phyloP scores from a whole-genome alignment of 2,888 invertebrate species.

The Heliconius charithonia region DNA sequence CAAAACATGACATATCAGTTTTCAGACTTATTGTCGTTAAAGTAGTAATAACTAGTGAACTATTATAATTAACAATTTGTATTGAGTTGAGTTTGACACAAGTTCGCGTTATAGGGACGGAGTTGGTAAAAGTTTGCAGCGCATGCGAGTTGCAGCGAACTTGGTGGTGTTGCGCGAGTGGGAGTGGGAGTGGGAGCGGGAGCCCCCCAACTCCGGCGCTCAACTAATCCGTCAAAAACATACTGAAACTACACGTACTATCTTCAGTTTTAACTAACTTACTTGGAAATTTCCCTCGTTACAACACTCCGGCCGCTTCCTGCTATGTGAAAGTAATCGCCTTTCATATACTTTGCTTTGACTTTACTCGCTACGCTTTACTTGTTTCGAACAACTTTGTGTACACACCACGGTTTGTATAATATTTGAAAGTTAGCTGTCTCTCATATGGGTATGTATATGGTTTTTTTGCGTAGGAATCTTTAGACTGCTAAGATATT shows the following conservation, averaged over 20 bases:
- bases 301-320: slow-evolving; percentile 39
- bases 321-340: slow-evolving; percentile 42
- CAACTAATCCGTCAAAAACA: slow-evolving; percentile 73
- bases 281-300: slow-evolving; percentile 46
- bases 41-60: slow-evolving; percentile 21
- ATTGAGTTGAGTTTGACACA: slow-evolving; percentile 40
- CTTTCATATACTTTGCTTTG: slow-evolving; percentile 39
- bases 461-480: too few relatives aligned
- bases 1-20: not conserved
- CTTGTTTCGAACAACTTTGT: slow-evolving; percentile 27
- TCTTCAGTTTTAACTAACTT: slow-evolving; percentile 51
- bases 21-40: not conserved
- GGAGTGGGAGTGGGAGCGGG: slow-evolving; percentile 7
- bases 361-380: slow-evolving; percentile 26
- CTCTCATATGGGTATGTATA: not conserved
- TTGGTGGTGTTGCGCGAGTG: slow-evolving; percentile 33
- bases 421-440: not conserved
- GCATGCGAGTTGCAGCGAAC: slow-evolving; percentile 37
- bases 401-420: slow-evolving; percentile 1
- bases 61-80: slow-evolving; percentile 30
- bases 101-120: slow-evolving; percentile 36
- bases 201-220: slow-evolving; percentile 44
- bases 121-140: slow-evolving; percentile 38
- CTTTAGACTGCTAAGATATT: too few relatives aligned
- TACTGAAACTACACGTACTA: slow-evolving; percentile 59